Conservation (phyloP, 1,140 invertebrate genomes). For the Drosophila obscura region DNA sequence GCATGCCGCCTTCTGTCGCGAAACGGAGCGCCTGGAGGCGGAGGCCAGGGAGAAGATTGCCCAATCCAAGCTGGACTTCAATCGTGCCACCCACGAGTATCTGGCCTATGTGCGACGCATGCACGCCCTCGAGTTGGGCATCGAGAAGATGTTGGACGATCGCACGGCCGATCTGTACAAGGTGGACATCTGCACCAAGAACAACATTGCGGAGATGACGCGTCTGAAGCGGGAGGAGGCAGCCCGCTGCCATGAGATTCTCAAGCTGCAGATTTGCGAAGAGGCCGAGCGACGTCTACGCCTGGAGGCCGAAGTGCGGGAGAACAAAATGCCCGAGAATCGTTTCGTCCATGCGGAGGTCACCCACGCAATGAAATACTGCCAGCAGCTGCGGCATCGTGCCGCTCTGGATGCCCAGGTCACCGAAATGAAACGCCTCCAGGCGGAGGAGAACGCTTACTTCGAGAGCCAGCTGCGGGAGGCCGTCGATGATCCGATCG, state of each 20-base stretch:
- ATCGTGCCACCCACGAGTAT: slow-evolving; percentile 67
- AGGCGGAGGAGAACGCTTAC: slow-evolving; percentile 51
- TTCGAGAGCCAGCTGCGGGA: slow-evolving; percentile 55
- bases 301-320: slow-evolving; percentile 52
- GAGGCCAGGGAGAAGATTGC: slow-evolving; percentile 41
- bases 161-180: slow-evolving; percentile 68
- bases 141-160: slow-evolving; percentile 65
- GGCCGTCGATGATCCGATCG: slow-evolving; percentile 59
- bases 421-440: slow-evolving; percentile 65
- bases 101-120: slow-evolving; percentile 62
- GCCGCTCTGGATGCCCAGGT: slow-evolving; percentile 67
- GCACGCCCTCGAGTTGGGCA: slow-evolving; percentile 65
- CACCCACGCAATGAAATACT: slow-evolving; percentile 45
- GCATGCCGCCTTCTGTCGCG: slow-evolving; percentile 54
- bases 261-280: slow-evolving; percentile 69
- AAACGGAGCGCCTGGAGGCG: slow-evolving; percentile 56
- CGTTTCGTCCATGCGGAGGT: slow-evolving; percentile 66
- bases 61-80: slow-evolving; percentile 43
- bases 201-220: slow-evolving; percentile 42
- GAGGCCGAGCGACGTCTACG: slow-evolving; percentile 61
- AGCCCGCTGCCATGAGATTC: slow-evolving; percentile 48
- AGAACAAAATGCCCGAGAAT: slow-evolving; percentile 73
- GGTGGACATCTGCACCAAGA: slow-evolving; percentile 71
- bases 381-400: slow-evolving; percentile 38
- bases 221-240: slow-evolving; percentile 54